Evolutionary conservation across 2,888 invertebrate species (phyloP).

Genomic region (Coelinius sp.): DNA sequence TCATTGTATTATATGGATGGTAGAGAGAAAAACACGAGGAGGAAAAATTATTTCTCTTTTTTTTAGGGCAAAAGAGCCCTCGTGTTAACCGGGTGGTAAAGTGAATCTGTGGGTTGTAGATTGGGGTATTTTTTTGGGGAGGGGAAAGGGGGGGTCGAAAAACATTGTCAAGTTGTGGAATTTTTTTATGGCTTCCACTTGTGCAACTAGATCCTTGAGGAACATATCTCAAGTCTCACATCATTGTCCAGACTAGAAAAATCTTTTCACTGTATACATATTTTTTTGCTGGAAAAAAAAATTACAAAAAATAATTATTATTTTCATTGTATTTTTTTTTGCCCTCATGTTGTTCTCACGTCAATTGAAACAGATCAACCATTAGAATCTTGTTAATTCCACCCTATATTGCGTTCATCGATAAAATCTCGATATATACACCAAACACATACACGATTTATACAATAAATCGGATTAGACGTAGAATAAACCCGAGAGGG

Average conservation of each 20-base stretch:
- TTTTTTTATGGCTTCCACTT: slow-evolving; percentile 13
- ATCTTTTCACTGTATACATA: neutral
- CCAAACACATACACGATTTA: slow-evolving; percentile 47
- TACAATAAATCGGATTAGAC: slow-evolving; percentile 70
- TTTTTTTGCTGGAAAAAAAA: no score
- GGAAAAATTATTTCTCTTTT: slow-evolving; percentile 3
- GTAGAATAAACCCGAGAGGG: slow-evolving; percentile 48
- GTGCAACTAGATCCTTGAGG: neutral
- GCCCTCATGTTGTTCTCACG: neutral
- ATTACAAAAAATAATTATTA: no score
- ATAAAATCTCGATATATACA: slow-evolving; percentile 65
- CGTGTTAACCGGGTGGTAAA: slow-evolving; percentile 63
- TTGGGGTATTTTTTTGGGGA: slow-evolving; percentile 47
- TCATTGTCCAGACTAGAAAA: neutral
- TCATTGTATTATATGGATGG: slow-evolving; percentile 16
- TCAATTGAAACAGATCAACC: slow-evolving; percentile 47
- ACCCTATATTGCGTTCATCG: slow-evolving; percentile 56
- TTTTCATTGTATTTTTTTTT: no score
- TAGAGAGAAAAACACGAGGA: neutral
- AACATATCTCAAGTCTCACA: neutral
- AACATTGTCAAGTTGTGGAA: slow-evolving; percentile 32
- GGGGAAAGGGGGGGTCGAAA: slow-evolving; percentile 30
- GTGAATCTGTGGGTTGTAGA: slow-evolving; percentile 62
- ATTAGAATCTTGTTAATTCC: slow-evolving; percentile 68
- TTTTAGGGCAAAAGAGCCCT: slow-evolving; percentile 38